Conservation (phyloP, 2,888 invertebrate species). For the Perizoma affinitatum region DNA sequence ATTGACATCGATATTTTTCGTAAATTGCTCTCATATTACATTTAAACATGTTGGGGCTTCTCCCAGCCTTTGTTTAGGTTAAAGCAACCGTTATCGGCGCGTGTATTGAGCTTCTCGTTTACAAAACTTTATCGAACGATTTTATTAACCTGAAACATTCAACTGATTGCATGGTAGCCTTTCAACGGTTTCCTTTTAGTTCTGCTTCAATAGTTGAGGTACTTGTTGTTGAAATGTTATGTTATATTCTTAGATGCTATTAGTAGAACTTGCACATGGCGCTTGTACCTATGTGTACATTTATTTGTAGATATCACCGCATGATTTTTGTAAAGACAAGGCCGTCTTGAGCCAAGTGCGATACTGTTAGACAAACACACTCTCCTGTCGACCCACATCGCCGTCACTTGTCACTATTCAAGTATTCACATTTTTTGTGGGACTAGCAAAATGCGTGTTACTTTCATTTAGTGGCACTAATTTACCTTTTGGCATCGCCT, state of each 20-base stretch:
- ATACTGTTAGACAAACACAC: slow-evolving; percentile 62
- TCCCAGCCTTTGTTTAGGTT: slow-evolving; percentile 33
- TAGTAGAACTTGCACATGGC: too few relatives aligned
- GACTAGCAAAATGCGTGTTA: slow-evolving; percentile 56
- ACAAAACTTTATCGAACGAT: slow-evolving; percentile 37
- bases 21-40: slow-evolving; percentile 48
- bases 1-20: slow-evolving; percentile 51
- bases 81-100: slow-evolving; percentile 19
- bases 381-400: slow-evolving; percentile 58
- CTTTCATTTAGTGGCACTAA: slow-evolving; percentile 58
- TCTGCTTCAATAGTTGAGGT: slow-evolving; percentile 1
- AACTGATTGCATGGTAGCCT: slow-evolving; percentile 6
- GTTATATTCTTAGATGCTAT: too few relatives aligned
- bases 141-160: slow-evolving; percentile 21
- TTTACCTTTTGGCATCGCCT: slow-evolving; percentile 37
- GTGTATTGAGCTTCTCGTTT: slow-evolving; percentile 41
- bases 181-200: slow-evolving; percentile 11
- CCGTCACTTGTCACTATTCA: slow-evolving; percentile 63
- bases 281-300: too few relatives aligned
- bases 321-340: slow-evolving; percentile 21
- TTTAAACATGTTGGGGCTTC: slow-evolving; percentile 47
- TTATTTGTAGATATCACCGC: too few relatives aligned
- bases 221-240: too few relatives aligned
- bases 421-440: slow-evolving; percentile 57
- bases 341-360: slow-evolving; percentile 30